A percentile compares a stretch with the other conserved stretches of the same genome.
Evolutionary conservation across 2,797 vertebrate genomes (phyloP).

Genomic region (Poeciliopsis infans): DNA sequence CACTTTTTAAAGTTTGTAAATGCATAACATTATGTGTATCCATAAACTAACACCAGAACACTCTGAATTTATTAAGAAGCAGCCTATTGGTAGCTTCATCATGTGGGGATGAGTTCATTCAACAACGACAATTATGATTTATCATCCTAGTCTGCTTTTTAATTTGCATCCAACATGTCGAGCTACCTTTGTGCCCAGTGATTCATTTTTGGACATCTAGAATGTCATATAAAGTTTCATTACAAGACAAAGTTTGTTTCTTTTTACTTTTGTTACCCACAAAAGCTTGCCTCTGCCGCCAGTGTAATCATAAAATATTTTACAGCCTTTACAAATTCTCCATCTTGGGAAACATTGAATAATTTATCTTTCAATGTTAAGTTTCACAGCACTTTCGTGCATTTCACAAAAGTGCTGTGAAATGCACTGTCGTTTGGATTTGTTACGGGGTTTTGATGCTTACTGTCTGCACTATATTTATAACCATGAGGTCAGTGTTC

Average conservation of each 20-base stretch:
- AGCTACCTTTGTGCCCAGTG: constrained; percentile 18
- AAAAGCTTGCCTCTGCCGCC: no score
- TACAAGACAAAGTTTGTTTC: no score
- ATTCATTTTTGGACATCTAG: constrained; percentile 37
- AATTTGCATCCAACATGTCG: constrained; percentile 9
- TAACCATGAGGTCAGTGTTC: constrained; percentile 54
- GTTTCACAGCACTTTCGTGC: no score
- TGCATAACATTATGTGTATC: not conserved
- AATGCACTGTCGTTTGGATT: constrained; percentile 31
- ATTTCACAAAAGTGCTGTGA: no score
- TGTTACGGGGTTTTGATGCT: constrained; percentile 55
- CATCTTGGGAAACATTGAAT: no score
- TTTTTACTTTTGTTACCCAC: no score
- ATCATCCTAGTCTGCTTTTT: not conserved
- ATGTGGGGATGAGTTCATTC: not conserved
- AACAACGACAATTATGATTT: not conserved
- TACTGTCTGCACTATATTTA: constrained; percentile 66
- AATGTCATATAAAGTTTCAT: no score
- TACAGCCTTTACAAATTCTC: no score
- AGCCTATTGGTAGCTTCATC: not conserved
- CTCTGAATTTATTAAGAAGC: not conserved
- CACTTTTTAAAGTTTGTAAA: not conserved
- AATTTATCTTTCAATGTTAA: no score
- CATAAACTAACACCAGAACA: not conserved
- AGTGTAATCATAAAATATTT: no score